phyloP scores from a whole-genome alignment of 2,888 invertebrate genomes.

The Cistogaster globosa region DNA sequence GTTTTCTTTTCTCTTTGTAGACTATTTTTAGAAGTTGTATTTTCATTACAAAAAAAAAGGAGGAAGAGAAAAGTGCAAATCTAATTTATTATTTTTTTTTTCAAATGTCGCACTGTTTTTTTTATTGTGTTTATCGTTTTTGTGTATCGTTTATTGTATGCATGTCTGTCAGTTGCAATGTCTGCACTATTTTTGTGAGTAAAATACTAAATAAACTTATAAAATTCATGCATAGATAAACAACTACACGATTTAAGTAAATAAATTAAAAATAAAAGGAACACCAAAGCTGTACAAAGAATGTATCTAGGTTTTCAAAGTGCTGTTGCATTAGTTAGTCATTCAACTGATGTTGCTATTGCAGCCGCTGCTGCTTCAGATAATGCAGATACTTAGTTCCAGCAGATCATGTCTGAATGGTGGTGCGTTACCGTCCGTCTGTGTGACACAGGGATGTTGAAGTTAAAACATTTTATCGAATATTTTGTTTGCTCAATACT shows the following conservation, averaged over 20 bases:
- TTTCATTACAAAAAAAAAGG: conserved; percentile 45
- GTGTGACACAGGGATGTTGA: conserved; percentile 34
- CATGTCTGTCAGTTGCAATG: conserved; percentile 72
- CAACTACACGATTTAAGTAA: conserved; percentile 11
- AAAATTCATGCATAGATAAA: conserved; percentile 29
- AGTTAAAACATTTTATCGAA: conserved; percentile 43
- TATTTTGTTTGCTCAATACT: conserved; percentile 51
- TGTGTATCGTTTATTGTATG: conserved; percentile 53
- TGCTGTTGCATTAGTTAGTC: conserved; percentile 10
- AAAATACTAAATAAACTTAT: conserved; percentile 53
- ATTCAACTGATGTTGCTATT: conserved; percentile 10
- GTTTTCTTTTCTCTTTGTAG: neutral
- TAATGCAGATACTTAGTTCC: conserved; percentile 50
- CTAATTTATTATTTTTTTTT: conserved; percentile 13
- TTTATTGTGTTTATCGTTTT: conserved; percentile 9
- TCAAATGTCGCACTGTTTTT: neutral
- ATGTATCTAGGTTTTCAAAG: conserved; percentile 48
- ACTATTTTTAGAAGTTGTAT: conserved; percentile 53
- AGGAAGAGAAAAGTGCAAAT: conserved; percentile 10
- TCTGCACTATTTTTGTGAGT: conserved; percentile 75
- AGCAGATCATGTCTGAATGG: conserved; percentile 1
- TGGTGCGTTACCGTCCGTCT: conserved; percentile 13
- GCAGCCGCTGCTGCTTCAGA: conserved; percentile 53
- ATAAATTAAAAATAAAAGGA: conserved; percentile 4
- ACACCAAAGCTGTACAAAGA: conserved; percentile 45